Conservation (phyloP, 2,888 invertebrate genomes). For the Aleiodes leptofemur region DNA sequence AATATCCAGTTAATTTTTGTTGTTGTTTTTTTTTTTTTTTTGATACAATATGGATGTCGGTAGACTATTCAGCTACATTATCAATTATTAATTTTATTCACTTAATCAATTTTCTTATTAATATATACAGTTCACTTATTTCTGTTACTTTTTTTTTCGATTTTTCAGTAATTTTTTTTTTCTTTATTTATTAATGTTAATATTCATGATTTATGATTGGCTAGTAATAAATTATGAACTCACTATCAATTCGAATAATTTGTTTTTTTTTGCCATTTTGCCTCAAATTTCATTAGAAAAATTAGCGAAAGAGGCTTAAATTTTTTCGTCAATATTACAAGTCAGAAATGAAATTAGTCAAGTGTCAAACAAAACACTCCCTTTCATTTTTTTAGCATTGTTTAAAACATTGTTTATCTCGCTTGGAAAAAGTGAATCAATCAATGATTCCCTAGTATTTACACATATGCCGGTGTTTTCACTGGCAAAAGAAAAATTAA, state of each 20-base stretch:
- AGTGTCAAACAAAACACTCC: constrained; percentile 16
- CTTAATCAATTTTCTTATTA: constrained; percentile 53
- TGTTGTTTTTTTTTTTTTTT: constrained; percentile 12
- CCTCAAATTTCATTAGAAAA: constrained; percentile 36
- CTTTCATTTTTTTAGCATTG: constrained; percentile 1
- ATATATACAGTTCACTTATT: constrained; percentile 50
- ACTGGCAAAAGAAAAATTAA: constrained; percentile 54
- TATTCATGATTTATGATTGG: constrained; percentile 58
- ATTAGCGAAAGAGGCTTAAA: not conserved
- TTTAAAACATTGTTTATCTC: too few species aligned
- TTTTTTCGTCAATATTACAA: not conserved
- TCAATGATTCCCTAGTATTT: constrained; percentile 60
- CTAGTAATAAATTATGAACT: constrained; percentile 72
- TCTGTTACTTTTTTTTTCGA: constrained; percentile 55
- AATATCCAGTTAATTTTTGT: constrained; percentile 3
- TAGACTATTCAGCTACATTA: constrained; percentile 27
- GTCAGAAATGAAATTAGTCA: constrained; percentile 3
- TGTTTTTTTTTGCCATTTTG: constrained; percentile 25
- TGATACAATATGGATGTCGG: constrained; percentile 34
- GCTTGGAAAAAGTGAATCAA: too few species aligned
- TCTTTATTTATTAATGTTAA: constrained; percentile 50
- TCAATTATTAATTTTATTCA: constrained; percentile 1
- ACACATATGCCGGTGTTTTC: constrained; percentile 63
- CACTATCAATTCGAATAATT: constrained; percentile 51
- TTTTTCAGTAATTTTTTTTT: constrained; percentile 54